Conservation (phyloP, 1,140 invertebrate species). For the Elymnias hypermnestra region DNA sequence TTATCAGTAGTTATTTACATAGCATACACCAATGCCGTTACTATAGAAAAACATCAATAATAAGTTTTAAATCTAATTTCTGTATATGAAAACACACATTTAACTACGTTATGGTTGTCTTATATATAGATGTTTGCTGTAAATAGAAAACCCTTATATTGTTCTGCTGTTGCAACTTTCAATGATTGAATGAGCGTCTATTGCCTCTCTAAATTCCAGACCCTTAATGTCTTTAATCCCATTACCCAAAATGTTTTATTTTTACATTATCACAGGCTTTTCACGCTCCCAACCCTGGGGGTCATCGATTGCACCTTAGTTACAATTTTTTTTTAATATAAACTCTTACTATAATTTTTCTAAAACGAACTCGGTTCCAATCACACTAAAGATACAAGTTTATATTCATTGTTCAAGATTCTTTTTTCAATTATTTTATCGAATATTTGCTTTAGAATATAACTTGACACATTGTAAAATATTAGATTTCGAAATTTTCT, state of each 20-base stretch:
- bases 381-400: conserved; percentile 19
- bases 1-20: conserved; percentile 24
- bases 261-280: conserved; percentile 68
- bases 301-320: conserved; percentile 54
- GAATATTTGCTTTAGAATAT: conserved; percentile 13
- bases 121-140: conserved; percentile 41
- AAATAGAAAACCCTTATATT: conserved; percentile 38
- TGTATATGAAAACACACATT: conserved; percentile 71
- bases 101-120: conserved; percentile 45
- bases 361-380: conserved; percentile 54
- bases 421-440: conserved; percentile 5
- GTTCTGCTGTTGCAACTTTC: conserved; percentile 28
- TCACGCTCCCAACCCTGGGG: conserved; percentile 55
- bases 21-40: conserved; percentile 36
- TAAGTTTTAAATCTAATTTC: conserved; percentile 35
- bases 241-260: conserved; percentile 40
- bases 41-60: conserved; percentile 59
- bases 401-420: conserved; percentile 9
- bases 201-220: conserved; percentile 34
- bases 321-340: conserved; percentile 20
- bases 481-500: conserved; percentile 6
- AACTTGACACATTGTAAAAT: conserved; percentile 1
- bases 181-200: conserved; percentile 42
- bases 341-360: conserved; percentile 19
- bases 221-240: conserved; percentile 32